phyloP scores from a whole-genome alignment of 2,888 invertebrate species.

The Athetis lepigone region DNA sequence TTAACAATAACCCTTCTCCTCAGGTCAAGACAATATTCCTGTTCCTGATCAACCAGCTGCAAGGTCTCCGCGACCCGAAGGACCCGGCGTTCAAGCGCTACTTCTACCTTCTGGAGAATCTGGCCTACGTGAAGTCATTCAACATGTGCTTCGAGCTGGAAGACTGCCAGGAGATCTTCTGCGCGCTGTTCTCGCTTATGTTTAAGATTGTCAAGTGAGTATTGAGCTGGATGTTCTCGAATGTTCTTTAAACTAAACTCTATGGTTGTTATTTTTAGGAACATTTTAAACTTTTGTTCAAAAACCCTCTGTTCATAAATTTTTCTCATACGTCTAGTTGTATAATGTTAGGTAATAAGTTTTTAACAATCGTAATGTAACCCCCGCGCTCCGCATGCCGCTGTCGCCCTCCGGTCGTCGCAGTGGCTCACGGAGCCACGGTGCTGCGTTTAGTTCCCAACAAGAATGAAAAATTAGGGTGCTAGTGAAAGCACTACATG shows the following conservation, averaged over 20 bases:
- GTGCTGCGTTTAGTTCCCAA: too few relatives aligned
- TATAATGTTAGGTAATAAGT: too few relatives aligned
- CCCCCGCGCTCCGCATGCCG: too few relatives aligned
- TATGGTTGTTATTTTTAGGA: too few relatives aligned
- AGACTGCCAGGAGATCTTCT: constrained; percentile 99
- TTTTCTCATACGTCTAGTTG: too few relatives aligned
- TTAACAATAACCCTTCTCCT: constrained; percentile 1
- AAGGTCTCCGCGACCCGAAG: constrained; percentile 98
- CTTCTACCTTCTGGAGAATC: constrained; percentile 98
- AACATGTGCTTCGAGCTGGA: constrained; percentile 99
- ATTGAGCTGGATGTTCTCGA: not conserved
- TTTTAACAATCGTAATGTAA: too few relatives aligned
- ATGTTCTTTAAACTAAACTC: not conserved
- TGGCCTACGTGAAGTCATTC: constrained; percentile 99
- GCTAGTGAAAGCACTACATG: not conserved
- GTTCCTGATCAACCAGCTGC: constrained; percentile 98
- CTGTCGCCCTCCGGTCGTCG: too few relatives aligned
- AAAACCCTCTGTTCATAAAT: too few relatives aligned
- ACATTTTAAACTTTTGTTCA: too few relatives aligned
- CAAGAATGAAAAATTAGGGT: not conserved
- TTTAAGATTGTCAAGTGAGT: constrained; percentile 98
- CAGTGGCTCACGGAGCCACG: too few relatives aligned
- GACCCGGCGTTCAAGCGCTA: constrained; percentile 99
- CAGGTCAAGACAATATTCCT: constrained; percentile 95
- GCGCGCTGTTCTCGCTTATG: constrained; percentile 97